Conservation (phyloP, 2,113 vertebrate species). For the rat (Rattus norvegicus) region GRCr8 NC_086021.1:142095501-142096000, state of each 20-base stretch:
- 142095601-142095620: constrained; percentile 44
- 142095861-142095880: no score
- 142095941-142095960: background rate
- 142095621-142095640: constrained; percentile 51
- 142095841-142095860: background rate
- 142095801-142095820: background rate
- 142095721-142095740: constrained; percentile 34
- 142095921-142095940: background rate
- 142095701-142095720: background rate
- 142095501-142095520: constrained; percentile 67
- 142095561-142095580: constrained; percentile 49
- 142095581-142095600: background rate
- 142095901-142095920: background rate
- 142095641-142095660: constrained; percentile 64
- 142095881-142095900: no score
- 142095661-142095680: constrained; percentile 60
- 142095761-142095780: background rate
- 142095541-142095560: constrained; percentile 45
- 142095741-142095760: constrained; percentile 35
- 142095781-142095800: background rate
- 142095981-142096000: background rate
- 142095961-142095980: background rate
- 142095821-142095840: background rate
- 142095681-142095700: background rate
- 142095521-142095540: constrained; percentile 14